Percentiles rank a stretch among this genome's conserved stretches.
Evolutionary conservation across 2,797 vertebrate species (phyloP).

Genomic region (Threskiornis aethiopicus): DNA sequence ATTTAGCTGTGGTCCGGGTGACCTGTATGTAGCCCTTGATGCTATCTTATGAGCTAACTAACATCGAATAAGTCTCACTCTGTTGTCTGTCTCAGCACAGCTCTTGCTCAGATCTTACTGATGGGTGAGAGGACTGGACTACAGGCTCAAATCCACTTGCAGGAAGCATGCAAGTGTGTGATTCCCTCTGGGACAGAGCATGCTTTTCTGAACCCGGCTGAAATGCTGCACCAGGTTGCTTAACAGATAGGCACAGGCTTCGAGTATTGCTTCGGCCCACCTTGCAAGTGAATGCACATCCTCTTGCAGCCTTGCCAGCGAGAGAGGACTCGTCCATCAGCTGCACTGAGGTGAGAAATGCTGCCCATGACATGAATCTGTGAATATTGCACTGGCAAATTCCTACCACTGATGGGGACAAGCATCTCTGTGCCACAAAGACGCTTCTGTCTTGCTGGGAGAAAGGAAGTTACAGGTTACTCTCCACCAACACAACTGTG

Average conservation of each 20-base stretch:
- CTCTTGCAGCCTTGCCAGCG: background rate
- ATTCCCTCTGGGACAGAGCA: background rate
- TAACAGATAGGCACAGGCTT: background rate
- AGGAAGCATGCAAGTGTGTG: background rate
- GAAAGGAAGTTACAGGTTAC: background rate
- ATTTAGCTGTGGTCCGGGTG: background rate
- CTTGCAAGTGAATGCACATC: background rate
- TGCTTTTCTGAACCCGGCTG: background rate
- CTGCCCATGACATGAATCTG: background rate
- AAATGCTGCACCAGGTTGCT: background rate
- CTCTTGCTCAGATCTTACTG: background rate
- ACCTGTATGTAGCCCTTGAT: accelerated
- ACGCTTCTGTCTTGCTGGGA: background rate
- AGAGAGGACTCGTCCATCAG: background rate
- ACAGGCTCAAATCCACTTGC: accelerated
- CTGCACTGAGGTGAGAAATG: background rate
- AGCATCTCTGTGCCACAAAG: background rate
- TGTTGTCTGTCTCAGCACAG: background rate
- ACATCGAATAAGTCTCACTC: background rate
- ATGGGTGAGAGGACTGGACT: too few species aligned
- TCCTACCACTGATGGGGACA: background rate
- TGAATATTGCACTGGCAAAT: background rate
- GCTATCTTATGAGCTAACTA: background rate
- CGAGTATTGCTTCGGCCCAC: accelerated
- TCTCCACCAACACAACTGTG: background rate